Conservation (phyloP, 2,797 vertebrate genomes). For the Microcaecilia unicolor region DNA sequence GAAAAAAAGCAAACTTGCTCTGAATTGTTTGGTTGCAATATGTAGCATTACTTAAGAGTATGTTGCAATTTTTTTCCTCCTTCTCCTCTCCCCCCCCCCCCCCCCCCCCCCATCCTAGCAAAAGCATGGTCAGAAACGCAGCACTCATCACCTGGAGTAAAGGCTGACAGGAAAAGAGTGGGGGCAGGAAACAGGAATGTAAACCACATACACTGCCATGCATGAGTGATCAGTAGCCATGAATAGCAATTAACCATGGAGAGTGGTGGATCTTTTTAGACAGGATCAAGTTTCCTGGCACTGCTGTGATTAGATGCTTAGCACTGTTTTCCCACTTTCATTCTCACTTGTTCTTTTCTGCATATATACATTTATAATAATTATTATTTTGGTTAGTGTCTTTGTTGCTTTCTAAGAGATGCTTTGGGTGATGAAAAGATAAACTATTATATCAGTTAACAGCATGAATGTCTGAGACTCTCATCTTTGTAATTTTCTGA, state of each 20-base stretch:
- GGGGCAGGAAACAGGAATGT: conserved; percentile 58
- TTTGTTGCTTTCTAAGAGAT: background rate
- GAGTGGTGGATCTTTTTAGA: conserved; percentile 61
- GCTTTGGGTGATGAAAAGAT: no score
- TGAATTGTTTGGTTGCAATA: conserved; percentile 10
- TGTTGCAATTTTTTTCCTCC: background rate
- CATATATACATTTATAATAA: conserved; percentile 9
- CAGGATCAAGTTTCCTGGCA: conserved; percentile 73
- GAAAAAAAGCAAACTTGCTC: background rate
- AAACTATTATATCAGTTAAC: no score
- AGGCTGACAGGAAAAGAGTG: conserved; percentile 65
- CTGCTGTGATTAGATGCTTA: conserved; percentile 66
- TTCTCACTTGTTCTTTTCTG: conserved; percentile 18
- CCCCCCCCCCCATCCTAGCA: no score
- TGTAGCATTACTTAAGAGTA: conserved; percentile 21
- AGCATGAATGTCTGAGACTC: no score
- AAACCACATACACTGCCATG: conserved; percentile 49
- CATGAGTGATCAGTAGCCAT: conserved; percentile 68
- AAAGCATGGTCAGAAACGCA: conserved; percentile 26
- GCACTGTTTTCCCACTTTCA: conserved; percentile 57
- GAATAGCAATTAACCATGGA: conserved; percentile 66
- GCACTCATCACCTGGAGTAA: conserved; percentile 67
- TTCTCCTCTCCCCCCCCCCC: conserved; percentile 3
- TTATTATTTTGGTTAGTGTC: conserved; percentile 36
- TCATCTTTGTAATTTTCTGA: no score